A percentile compares a stretch with the other conserved stretches of the same genome.
Conservation (phyloP, 2,797 vertebrate genomes). For the Stomatorhinus walkeri region DNA sequence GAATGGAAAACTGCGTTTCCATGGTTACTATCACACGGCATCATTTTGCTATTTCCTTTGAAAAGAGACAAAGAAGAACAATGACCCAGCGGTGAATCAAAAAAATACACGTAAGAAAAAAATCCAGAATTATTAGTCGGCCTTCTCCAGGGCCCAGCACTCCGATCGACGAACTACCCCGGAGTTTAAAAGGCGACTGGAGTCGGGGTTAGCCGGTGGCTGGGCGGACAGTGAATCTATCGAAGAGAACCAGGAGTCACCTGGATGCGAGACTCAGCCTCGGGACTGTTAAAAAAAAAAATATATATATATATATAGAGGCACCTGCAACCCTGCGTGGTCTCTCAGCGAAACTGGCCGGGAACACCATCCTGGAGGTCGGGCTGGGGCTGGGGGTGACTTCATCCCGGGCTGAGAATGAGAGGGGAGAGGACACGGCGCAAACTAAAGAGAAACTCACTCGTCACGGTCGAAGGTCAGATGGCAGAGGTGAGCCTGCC, state of each 20-base stretch:
- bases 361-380: slow-evolving; percentile 23
- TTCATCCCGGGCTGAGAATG: not conserved
- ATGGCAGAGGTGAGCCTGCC: not conserved
- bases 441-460: not conserved
- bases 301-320: not conserved
- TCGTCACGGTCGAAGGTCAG: not conserved
- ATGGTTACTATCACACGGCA: slow-evolving; percentile 46
- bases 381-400: slow-evolving; percentile 1
- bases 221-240: not conserved
- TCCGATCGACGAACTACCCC: not conserved
- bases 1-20: slow-evolving; percentile 33
- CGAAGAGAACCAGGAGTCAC: not conserved
- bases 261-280: not conserved
- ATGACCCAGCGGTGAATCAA: slow-evolving; percentile 23
- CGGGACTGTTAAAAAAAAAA: not conserved
- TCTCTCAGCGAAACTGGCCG: slow-evolving; percentile 33
- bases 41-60: slow-evolving; percentile 21
- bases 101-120: not conserved
- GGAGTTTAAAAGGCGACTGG: not conserved
- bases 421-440: not conserved
- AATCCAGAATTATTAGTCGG: not conserved
- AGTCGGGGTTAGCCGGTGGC: not conserved
- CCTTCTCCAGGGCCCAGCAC: not conserved
- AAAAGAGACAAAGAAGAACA: slow-evolving; percentile 35
- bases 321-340: slow-evolving; percentile 44